Base-by-base conservation (phyloP, 2,797 vertebrate species). In the Gadopsis bispinosus region DNA sequence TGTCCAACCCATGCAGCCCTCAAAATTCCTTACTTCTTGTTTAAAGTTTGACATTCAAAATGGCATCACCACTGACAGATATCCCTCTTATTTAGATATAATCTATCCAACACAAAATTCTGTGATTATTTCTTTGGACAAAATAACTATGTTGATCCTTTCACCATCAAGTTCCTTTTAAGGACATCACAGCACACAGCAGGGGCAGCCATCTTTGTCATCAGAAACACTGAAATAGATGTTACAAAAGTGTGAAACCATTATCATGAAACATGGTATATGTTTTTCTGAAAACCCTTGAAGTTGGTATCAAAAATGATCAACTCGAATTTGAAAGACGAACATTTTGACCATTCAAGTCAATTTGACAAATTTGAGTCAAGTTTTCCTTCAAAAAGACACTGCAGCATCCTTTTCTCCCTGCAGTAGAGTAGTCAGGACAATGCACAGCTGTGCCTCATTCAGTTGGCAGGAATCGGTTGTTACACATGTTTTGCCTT, bases 401-500 rank as follows among this genome's bases (percentile, higher is more conserved):
- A 8, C 14, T 47, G 55, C 20, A 41, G 4, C 2, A 7, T 4
- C 35, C 8, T 39, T 47, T 45, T 13, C 14, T 19, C 26, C 17
- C 8, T 59, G 19, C 64, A 59, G 51, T 56, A 16, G 66, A 62
- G 39, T n/a, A 43, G 39, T 83, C 51, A 61, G 81, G 56, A 54
- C 59, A 75, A 73, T 61, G 31, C 69, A 83, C 84, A 91, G 86
- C 89, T 91, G 89, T 84, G 82, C 47, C 74, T 80, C 81, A 59
- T 73, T 82, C 54, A 58, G 43, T 85, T 88, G 80, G 81, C 78
- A 84, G 66, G 55, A 68, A 81, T 59, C 0, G 14, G 75, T 26
- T 77, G 69, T 66, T 88, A 84, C 87, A 93, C 89, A 85, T 92
- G 87, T 87, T 91, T 83, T 76, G 29, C 61, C 81, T 88, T 85